These are phyloP conservation scores for Tribolium freemani DNA, from an alignment of 2,888 invertebrate genomes.

Conservation along the genomic window DNA sequence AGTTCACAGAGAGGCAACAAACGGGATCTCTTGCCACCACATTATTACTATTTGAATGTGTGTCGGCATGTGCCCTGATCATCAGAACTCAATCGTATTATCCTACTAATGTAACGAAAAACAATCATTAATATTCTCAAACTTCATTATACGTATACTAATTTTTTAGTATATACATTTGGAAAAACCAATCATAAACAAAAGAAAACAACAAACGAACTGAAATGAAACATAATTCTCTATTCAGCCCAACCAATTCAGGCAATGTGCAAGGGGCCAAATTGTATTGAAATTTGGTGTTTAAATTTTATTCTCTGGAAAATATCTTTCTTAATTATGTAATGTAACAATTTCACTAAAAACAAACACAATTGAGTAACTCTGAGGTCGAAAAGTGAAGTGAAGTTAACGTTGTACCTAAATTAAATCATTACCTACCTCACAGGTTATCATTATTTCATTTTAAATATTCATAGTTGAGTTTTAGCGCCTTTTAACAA, in stretches of 20 bases:
- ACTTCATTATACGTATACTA: constrained; percentile 69
- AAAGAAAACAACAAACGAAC: constrained; percentile 62
- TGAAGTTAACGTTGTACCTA: too few relatives aligned
- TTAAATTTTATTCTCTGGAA: too few relatives aligned
- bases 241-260: constrained; percentile 23
- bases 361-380: too few relatives aligned
- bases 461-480: too few relatives aligned
- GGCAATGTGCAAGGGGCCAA: too few relatives aligned
- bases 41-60: constrained; percentile 48
- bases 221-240: constrained; percentile 50
- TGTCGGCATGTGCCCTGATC: constrained; percentile 53
- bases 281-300: too few relatives aligned
- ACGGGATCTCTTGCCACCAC: constrained; percentile 40
- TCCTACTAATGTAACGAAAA: constrained; percentile 63
- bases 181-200: constrained; percentile 55
- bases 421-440: too few relatives aligned
- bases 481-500: too few relatives aligned
- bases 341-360: too few relatives aligned
- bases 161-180: constrained; percentile 63
- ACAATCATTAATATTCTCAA: constrained; percentile 67
- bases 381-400: too few relatives aligned
- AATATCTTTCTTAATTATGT: too few relatives aligned
- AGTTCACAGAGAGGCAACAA: constrained; percentile 51
- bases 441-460: too few relatives aligned
- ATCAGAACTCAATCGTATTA: constrained; percentile 49